Evolutionary conservation across 2,888 invertebrate genomes (phyloP).

Genomic region (Reticulitermes lucifugus): DNA sequence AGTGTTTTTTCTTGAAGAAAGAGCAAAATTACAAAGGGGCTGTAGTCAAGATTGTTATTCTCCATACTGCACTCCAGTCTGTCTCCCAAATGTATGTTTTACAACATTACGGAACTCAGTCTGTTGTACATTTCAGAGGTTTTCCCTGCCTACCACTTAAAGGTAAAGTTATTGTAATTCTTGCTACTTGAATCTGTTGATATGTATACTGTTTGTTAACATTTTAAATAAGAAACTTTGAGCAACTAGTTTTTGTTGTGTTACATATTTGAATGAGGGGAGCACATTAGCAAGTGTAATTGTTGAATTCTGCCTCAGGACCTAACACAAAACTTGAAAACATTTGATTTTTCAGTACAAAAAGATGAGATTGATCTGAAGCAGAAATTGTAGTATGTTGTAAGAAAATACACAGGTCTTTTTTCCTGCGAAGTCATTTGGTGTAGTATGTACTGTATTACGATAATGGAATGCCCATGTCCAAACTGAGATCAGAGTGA

Average conservation of each 20-base stretch:
- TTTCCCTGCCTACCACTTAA: slow-evolving; percentile 2
- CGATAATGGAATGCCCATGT: slow-evolving; percentile 28
- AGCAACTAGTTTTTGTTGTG: slow-evolving; percentile 35
- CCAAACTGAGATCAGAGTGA: slow-evolving; percentile 17
- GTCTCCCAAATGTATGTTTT: background rate
- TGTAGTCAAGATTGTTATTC: slow-evolving; percentile 11
- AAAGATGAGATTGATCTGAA: background rate
- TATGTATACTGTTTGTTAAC: slow-evolving; percentile 40
- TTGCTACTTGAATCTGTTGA: slow-evolving; percentile 26
- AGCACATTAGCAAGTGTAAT: slow-evolving; percentile 20
- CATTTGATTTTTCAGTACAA: background rate
- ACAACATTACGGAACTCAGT: background rate
- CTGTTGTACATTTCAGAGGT: slow-evolving; percentile 26
- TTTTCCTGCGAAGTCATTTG: background rate
- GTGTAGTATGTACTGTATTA: background rate
- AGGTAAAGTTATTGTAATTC: slow-evolving; percentile 5
- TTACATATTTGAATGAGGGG: slow-evolving; percentile 36
- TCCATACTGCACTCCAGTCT: background rate
- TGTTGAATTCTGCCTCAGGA: slow-evolving; percentile 32
- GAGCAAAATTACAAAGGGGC: background rate
- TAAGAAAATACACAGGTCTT: background rate
- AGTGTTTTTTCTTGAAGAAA: background rate
- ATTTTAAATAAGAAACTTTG: slow-evolving; percentile 29
- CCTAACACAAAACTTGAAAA: slow-evolving; percentile 10
- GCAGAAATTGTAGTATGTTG: slow-evolving; percentile 2